These are phyloP conservation scores for Chrysodeixis includens DNA, from an alignment of 2,888 invertebrate species.

Conservation along the genomic window DNA sequence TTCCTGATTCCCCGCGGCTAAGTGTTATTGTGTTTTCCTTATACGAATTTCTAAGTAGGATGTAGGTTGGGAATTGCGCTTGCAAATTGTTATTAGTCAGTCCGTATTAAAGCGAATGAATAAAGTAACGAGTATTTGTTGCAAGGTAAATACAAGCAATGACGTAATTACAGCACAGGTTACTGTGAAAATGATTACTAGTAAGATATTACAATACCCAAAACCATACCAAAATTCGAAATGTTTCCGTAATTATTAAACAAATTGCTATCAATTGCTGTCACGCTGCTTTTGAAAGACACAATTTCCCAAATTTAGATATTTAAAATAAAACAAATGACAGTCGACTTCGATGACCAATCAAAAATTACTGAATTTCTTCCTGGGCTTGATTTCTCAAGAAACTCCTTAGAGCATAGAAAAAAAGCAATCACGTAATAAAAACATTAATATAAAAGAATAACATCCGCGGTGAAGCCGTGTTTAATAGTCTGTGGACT, in stretches of 20 bases:
- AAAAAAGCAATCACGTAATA: constrained; percentile 12
- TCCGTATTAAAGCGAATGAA: not conserved
- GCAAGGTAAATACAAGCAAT: no score
- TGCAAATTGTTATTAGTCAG: not conserved
- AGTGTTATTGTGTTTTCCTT: not conserved
- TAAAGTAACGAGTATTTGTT: not conserved
- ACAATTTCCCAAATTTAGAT: no score
- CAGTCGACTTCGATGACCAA: not conserved
- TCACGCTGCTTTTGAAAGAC: not conserved
- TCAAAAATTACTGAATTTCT: no score
- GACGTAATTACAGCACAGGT: no score
- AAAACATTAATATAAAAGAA: not conserved
- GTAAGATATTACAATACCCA: no score
- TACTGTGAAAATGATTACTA: no score
- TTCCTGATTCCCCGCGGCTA: not conserved
- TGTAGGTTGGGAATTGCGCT: not conserved
- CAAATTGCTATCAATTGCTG: no score
- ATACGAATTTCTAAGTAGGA: not conserved
- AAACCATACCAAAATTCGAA: no score
- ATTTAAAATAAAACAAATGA: not conserved
- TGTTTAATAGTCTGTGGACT: constrained; percentile 42
- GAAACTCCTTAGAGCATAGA: not conserved
- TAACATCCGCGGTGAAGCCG: constrained; percentile 11
- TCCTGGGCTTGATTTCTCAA: no score
- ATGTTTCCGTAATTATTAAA: no score